These are phyloP conservation scores for Hypotaenidia philippensis DNA, from an alignment of 2,797 vertebrate genomes.

Conservation along the genomic window DNA sequence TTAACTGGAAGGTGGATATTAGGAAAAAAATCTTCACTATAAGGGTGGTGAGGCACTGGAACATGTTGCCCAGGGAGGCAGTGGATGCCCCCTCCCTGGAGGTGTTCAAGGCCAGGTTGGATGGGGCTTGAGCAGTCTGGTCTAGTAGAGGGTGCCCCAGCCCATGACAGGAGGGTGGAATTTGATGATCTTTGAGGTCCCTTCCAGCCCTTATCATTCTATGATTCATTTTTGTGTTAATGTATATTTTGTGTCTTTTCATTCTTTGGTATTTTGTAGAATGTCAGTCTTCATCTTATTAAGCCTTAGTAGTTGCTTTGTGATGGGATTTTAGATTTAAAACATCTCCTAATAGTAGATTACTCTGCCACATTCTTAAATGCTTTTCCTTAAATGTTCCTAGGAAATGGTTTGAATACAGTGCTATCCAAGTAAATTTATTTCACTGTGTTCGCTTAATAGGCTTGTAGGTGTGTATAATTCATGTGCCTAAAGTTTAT, in stretches of 20 bases:
- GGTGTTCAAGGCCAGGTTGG: too few species aligned
- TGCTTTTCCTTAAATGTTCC: neutral
- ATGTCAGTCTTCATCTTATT: neutral
- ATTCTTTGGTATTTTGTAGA: constrained; percentile 19
- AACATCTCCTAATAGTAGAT: neutral
- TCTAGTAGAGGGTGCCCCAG: too few species aligned
- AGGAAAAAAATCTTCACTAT: too few species aligned
- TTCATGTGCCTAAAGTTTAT: neutral
- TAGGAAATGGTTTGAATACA: neutral
- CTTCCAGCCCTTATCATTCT: too few species aligned
- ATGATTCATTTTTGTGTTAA: neutral
- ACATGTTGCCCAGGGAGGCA: too few species aligned
- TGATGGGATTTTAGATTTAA: neutral
- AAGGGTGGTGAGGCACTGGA: too few species aligned
- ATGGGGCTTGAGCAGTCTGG: too few species aligned
- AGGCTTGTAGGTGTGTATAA: neutral
- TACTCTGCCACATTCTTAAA: neutral
- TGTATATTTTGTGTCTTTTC: constrained; percentile 2
- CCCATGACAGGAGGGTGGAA: too few species aligned
- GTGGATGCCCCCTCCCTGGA: too few species aligned
- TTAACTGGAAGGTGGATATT: too few species aligned
- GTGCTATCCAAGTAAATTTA: neutral
- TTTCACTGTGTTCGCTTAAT: neutral
- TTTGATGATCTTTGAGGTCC: too few species aligned
- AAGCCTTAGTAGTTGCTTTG: neutral